Base-by-base conservation (phyloP, 2,797 vertebrate genomes). In the Iguana delicatissima region DNA sequence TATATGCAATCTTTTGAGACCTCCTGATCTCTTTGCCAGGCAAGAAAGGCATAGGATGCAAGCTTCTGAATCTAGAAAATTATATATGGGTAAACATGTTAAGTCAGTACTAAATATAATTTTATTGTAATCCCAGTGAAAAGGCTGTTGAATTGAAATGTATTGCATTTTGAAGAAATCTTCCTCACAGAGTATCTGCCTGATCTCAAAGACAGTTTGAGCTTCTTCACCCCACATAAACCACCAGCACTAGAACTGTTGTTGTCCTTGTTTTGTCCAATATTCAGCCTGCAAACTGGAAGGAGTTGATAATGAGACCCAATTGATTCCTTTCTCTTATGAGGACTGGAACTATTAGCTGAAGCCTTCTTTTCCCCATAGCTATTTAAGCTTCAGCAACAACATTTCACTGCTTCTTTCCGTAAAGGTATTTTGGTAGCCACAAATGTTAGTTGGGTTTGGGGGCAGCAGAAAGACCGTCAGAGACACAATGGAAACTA, bases 371-470 rank as follows among this genome's bases (percentile, higher is more conserved):
- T 84, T 10, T 50, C 20, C 0, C 16, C 57, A 4, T 0, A 83
- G 69, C 82, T 64, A 69, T 0, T 85, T 77, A 79, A 89, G 7
- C 73, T 24, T 32, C 42, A 46, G 4, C 13, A 3, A 20, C 0
- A n/a, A 42, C 0, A 69, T 32, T 14, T n/a, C n/a, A 62, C 80
- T 22, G 26, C 42, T 81, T 79, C 50, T 14, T 67, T 12, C 1
- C 0, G 14, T 42, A 46, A 76, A 64, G 77, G 32, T 52, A 46
- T 86, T 81, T 22, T 62, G 42, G 24, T 42, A 20, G n/a, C 84
- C 62, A 1, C 1, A 69, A n/a, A 22, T 77, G 55, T 0, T 0
- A 26, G 52, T 46, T 42, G 38, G 0, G 26, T 55, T 62, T 85
- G 32, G 73, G 77, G 67, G 38, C 14, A 57, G 50, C 46, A 74